Evolutionary conservation across 2,797 vertebrate species (phyloP), one percentile per base, ranked within the genome.

Genomic region (Microctenopoma steveboyesi): DNA sequence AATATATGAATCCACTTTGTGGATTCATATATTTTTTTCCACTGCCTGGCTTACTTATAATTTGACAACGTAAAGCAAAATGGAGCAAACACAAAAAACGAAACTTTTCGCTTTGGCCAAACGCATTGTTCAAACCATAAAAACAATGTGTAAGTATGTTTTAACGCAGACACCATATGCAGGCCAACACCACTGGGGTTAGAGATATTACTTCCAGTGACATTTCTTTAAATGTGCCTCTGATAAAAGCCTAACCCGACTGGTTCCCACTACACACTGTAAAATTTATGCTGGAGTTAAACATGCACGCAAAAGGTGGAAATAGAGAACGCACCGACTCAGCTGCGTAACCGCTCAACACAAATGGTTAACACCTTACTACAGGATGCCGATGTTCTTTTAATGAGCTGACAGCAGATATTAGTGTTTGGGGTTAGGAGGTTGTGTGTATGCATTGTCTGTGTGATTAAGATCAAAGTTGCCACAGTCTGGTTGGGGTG

Each of bases 401-500:
- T 67, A 83, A 82, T 28, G 60, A 70, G 50, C 76, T 53, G 39
- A 64, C 79, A 50, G 64, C 63, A 61, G 66, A 58, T 70, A 74
- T 22, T 46, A 37, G 67, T 37, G 79, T 77, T 53, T 54, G 46
- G 57, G 59, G 56, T 71, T 8, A 27, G 42, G 37, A 66, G 62
- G 64, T 35, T 40, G 40, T 75, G 77, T 84, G 76, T 76, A 3
- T 10, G 22, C 39, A 35, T 49, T 1, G 77, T 81, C 72, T 84
- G 72, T 22, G 53, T 4, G 71, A 72, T 30, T 58, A n/a, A 37
- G 55, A 78, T 83, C 68, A 85, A 83, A 84, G 77, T 6, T 15
- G 37, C 22, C 8, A 11, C 43, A 50, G 45, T 52, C 58, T 71
- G 84, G 60, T 55, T 13, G 51, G 60, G 54, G 52, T 61, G 76